Evolutionary conservation across 35 echinoderm and acorn worm genomes (phyloP), one percentile per base, ranked within the genome.

Genomic region (Chiridota heheva): DNA sequence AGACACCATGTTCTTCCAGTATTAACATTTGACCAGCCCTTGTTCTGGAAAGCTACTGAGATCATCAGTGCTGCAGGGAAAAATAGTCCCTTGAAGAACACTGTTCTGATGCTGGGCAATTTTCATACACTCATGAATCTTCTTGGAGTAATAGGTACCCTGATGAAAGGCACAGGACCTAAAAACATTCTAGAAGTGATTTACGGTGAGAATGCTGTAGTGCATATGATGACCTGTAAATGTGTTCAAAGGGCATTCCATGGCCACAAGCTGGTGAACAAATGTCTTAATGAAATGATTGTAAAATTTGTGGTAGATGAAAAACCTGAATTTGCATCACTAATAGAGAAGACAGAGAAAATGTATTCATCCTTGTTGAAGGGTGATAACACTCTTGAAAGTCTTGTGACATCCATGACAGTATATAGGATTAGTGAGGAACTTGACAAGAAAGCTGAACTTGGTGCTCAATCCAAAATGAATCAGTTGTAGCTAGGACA

Each of bases 1-100:
- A 83, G 56, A 59, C 67, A 82, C n/a, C 31, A 73, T 29, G 8
- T 74, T 36, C 0, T 27, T 1, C 84, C 84, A 42, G 36, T 87
- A 22, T 49, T 87, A 44, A 82, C 87, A 63, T 89, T 89, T 73
- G 87, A 89, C 59, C 87, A 89, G 46, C 80, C 87, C 0, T 60
- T 90, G 3, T 90, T 38, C 29, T 84, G 87, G 87, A 90, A 90
- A 40, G 87, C 70, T 27, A n/a, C n/a, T n/a, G n/a, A n/a, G n/a
- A n/a, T n/a, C n/a, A n/a, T n/a, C n/a, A n/a, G n/a, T n/a, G n/a
- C 28, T 78, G 67, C 82, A 72, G 48, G 35, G 34, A n/a, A 70
- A 35, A 40, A 71, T 55, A 83, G 63, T 34, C 38, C 20, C 49
- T 78, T 61, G 77, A 63, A 81, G 49, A 25, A 37, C 29, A 30